Conservation (phyloP, 2,888 invertebrate genomes). For the Pecten maximus region DNA sequence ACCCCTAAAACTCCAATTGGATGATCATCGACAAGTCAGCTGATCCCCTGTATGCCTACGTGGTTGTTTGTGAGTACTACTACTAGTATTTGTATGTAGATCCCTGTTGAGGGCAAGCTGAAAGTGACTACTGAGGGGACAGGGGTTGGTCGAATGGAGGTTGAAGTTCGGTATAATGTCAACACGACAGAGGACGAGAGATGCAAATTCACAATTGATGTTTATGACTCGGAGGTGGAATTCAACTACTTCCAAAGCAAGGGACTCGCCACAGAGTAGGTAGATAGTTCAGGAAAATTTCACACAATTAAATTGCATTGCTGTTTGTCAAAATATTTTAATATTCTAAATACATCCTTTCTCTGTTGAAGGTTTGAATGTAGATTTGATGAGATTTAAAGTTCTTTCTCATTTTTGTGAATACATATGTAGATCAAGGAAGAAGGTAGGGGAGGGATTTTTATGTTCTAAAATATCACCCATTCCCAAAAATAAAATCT, state of each 20-base stretch:
- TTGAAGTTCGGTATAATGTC: constrained; percentile 69
- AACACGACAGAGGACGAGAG: constrained; percentile 59
- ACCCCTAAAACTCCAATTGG: too few species aligned
- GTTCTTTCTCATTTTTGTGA: too few species aligned
- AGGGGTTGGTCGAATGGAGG: constrained; percentile 69
- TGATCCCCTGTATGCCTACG: too few species aligned
- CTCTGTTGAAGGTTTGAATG: too few species aligned
- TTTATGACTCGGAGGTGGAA: constrained; percentile 44
- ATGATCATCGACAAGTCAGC: too few species aligned
- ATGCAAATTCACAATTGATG: constrained; percentile 64
- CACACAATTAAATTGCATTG: neutral
- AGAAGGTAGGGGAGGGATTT: too few species aligned
- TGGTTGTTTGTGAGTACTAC: too few species aligned
- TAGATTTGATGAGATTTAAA: too few species aligned
- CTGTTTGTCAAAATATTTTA: neutral
- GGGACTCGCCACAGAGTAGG: constrained; percentile 42
- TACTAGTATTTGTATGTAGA: neutral
- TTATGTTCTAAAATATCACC: too few species aligned
- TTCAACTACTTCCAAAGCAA: constrained; percentile 41
- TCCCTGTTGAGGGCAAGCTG: constrained; percentile 51
- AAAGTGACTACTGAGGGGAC: constrained; percentile 63
- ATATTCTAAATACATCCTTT: neutral
- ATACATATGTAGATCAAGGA: too few species aligned
- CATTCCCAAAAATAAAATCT: too few species aligned
- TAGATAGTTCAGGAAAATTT: neutral